These are phyloP conservation scores for Rhegmatorhina hoffmannsi DNA, from an alignment of 2,113 vertebrate species.

Conservation along the genomic window DNA sequence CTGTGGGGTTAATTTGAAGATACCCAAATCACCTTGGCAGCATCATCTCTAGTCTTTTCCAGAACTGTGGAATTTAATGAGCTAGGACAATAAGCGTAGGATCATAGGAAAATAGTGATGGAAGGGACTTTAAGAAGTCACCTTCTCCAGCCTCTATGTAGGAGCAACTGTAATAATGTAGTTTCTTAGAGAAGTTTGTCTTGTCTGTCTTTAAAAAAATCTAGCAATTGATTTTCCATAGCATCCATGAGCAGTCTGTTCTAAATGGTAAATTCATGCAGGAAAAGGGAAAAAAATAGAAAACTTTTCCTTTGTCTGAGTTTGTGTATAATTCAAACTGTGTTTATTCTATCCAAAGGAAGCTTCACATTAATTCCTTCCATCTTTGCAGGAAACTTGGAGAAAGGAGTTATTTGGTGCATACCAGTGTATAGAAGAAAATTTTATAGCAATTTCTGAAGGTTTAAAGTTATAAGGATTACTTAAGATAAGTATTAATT, in stretches of 20 bases:
- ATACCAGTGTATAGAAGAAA: not conserved
- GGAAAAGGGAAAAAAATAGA: not conserved
- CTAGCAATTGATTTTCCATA: not conserved
- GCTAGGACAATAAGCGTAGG: constrained; percentile 15
- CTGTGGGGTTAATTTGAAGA: constrained; percentile 32
- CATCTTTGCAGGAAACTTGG: not conserved
- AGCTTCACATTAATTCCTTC: not conserved
- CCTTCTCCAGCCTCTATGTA: not conserved
- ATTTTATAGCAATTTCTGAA: not conserved
- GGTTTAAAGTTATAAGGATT: not conserved
- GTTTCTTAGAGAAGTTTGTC: not conserved
- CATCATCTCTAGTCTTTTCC: constrained; percentile 2
- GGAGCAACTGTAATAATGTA: not conserved
- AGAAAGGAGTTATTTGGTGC: not conserved
- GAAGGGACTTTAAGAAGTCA: not conserved
- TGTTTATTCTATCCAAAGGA: not conserved
- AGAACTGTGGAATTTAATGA: constrained; percentile 17
- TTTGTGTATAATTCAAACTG: not conserved
- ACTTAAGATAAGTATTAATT: not conserved
- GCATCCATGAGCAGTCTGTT: not conserved
- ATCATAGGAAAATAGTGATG: constrained; percentile 37
- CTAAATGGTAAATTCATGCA: not conserved
- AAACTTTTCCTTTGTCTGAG: not conserved
- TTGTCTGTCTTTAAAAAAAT: not conserved
- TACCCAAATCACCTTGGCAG: constrained; percentile 39